These are phyloP conservation scores for Amphiprion clarkii DNA, from an alignment of 2,797 vertebrate genomes.

Conservation along the genomic window DNA sequence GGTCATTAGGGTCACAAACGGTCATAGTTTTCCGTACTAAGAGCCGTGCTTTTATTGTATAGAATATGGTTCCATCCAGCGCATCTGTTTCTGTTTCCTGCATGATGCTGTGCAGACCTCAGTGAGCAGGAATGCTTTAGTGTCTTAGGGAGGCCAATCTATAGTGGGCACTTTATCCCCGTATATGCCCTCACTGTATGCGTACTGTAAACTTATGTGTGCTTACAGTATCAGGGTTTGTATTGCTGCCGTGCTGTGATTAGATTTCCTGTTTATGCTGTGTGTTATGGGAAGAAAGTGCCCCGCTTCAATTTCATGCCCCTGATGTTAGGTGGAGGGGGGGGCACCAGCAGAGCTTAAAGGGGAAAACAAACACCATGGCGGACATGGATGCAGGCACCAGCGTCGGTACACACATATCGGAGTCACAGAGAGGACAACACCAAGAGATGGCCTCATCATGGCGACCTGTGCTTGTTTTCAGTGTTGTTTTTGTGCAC, in stretches of 20 bases:
- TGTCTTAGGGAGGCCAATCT: constrained; percentile 60
- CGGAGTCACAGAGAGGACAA: constrained; percentile 37
- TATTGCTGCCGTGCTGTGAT: constrained; percentile 66
- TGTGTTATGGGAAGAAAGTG: constrained; percentile 61
- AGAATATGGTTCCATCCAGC: constrained; percentile 47
- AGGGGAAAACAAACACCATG: constrained; percentile 64
- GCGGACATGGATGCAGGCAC: constrained; percentile 32
- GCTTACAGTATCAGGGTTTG: constrained; percentile 68
- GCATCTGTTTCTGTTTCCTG: constrained; percentile 77
- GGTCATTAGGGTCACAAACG: constrained; percentile 31
- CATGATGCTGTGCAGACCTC: constrained; percentile 73
- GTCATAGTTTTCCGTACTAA: constrained; percentile 34
- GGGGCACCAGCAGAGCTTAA: constrained; percentile 42
- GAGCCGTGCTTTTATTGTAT: constrained; percentile 33
- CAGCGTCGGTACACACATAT: constrained; percentile 6
- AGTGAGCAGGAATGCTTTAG: constrained; percentile 73
- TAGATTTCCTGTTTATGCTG: constrained; percentile 79
- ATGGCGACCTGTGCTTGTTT: constrained; percentile 49
- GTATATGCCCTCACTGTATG: constrained; percentile 46
- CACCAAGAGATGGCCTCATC: constrained; percentile 19
- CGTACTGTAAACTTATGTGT: constrained; percentile 55
- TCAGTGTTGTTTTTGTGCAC: constrained; percentile 14
- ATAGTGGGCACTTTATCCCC: constrained; percentile 55
- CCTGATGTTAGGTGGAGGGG: constrained; percentile 24
- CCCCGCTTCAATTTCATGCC: constrained; percentile 57